Base-by-base conservation (phyloP, 2,113 vertebrate genomes). In the Corydoras maculifer region DNA sequence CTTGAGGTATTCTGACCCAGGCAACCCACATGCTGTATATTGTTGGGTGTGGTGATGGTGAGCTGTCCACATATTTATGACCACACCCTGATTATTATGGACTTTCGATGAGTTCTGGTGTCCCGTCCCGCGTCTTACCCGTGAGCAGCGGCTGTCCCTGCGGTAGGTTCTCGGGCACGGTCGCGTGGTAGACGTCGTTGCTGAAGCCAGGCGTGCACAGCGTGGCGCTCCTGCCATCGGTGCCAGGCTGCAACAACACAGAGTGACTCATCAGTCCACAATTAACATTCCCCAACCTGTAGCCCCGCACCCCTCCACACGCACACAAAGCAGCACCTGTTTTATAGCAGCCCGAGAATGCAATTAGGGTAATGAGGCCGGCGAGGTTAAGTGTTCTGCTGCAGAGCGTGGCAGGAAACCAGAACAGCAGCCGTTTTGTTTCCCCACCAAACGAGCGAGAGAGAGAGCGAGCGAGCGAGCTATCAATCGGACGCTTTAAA, bases 201-300 rank as follows among this genome's bases (percentile, higher is more conserved):
- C 93, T 90, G 91, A 98, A 98, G 86, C 96, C 95, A 81, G 92
- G 92, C 84, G 85, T 93, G 91, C 95, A 98, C 83, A 91, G 88
- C 71, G 84, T 80, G 79, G 87, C 85, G 86, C 92, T 93, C 84
- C 88, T 89, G 84, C 92, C 91, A 85, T 94, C 89, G 80, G 91
- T 88, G 43, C 92, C 90, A 73, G 91, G 91, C 96, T 98, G 91
- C 88, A 87, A 90, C 69, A 82, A 62, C 5, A 80, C 73, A 80
- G 48, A 85, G 75, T 87, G 83, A 88, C 88, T 87, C 83, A 84
- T 74, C 79, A 69, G 77, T 75, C 64, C 80, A 86, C 89, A 83
- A 85, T 72, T 68, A 76, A 76, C 63, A 70, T 72, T 74, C 58
- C 72, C 64, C 58, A 67, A 67, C 65, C 65, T n/a, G 9, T 55